Base-by-base conservation (phyloP, 2,888 invertebrate species). In the Ganaspis brasiliensis region DNA sequence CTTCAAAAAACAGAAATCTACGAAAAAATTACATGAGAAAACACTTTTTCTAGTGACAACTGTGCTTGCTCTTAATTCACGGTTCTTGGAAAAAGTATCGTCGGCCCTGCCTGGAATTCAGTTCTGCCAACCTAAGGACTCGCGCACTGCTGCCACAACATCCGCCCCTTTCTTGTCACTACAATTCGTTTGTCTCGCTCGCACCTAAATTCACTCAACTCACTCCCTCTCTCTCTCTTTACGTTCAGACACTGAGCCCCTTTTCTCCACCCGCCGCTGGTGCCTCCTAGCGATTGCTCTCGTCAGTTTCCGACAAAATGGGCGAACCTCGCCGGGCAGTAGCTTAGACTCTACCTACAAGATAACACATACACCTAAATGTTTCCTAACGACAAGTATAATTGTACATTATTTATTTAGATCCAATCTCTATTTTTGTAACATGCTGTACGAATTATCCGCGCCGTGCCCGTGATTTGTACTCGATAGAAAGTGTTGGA, bases 301-400 rank as follows among this genome's bases (percentile, higher is more conserved):
- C 81, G 88, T 85, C 83, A 90, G 88, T 89, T 89, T 90, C 87
- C 85, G 86, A 82, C 90, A 90, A 90, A 89, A 90, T 90, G 90
- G 90, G 90, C 89, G 90, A 88, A 87, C 84, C 85, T 89, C 88
- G 89, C 90, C 90, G 90, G 90, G 88, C 90, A 90, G 90, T 90
- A 90, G 90, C 89, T 90, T 90, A 90, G 90, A 88, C 90, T 90
- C 90, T 90, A 90, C 89, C 88, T 89, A 88, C 90, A 89, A 87
- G 89, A 89, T 88, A 89, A 90, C 87, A 87, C 85, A 86, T 81
- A 85, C 82, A 83, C 82, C 79, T 87, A 84, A 87, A 87, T 87
- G 87, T 88, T 88, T 87, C 88, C 87, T 86, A 86, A 84, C 84
- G 83, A 84, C 81, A 83, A 86, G 85, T 87, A 85, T 85, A 83